phyloP scores from a whole-genome alignment of 2,113 vertebrate genomes.

The Donacobius atricapilla region DNA sequence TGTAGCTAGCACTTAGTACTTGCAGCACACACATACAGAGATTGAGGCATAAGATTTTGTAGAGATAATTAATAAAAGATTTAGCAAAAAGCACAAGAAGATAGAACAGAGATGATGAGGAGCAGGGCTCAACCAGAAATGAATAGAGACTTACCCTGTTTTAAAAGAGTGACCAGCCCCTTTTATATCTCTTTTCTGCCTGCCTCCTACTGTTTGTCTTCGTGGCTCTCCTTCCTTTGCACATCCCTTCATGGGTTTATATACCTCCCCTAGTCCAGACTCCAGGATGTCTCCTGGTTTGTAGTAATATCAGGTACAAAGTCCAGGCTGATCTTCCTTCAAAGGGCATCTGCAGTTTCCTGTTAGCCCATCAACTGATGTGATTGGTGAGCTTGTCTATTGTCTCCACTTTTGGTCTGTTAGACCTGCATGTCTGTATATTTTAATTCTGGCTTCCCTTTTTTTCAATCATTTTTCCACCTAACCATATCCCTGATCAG shows the following conservation, averaged over 20 bases:
- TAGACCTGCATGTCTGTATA: neutral
- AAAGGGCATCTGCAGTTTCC: neutral
- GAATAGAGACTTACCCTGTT: rapidly evolving
- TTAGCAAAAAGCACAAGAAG: neutral
- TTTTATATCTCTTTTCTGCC: neutral
- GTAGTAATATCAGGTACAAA: neutral
- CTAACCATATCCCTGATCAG: rapidly evolving
- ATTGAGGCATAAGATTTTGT: neutral
- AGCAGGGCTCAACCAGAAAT: neutral
- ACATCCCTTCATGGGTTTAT: neutral
- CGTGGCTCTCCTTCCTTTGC: neutral
- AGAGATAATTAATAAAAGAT: neutral
- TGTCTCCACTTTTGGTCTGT: neutral
- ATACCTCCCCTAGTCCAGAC: neutral
- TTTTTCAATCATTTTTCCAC: neutral
- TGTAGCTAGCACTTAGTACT: neutral
- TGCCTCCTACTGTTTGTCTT: neutral
- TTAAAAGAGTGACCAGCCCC: rapidly evolving
- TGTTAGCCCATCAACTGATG: neutral
- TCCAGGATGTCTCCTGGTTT: neutral
- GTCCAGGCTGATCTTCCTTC: neutral
- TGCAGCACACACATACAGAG: neutral
- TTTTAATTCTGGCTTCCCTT: neutral
- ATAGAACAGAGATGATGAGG: neutral
- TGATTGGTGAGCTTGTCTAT: neutral